Evolutionary conservation across 2,888 invertebrate species (phyloP).

Genomic region (Meandrusa payeni): DNA sequence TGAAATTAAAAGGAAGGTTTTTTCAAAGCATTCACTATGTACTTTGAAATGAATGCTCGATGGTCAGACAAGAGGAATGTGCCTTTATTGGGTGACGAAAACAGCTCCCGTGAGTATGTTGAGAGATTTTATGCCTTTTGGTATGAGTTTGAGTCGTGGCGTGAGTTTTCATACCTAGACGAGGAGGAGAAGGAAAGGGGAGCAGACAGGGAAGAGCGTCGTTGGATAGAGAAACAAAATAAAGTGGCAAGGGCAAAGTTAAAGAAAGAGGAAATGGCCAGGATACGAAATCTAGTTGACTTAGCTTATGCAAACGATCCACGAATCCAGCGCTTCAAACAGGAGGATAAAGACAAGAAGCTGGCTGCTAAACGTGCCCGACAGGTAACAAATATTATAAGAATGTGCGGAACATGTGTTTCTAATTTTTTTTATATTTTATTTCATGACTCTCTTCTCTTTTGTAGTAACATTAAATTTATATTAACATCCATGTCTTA

Average conservation of each 20-base stretch:
- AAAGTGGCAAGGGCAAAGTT: constrained; percentile 94
- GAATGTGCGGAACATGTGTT: no score
- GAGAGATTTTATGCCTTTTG: constrained; percentile 98
- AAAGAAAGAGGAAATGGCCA: constrained; percentile 97
- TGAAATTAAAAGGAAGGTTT: constrained; percentile 90
- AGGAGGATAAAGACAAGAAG: constrained; percentile 95
- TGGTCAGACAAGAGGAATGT: constrained; percentile 96
- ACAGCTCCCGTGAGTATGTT: constrained; percentile 90
- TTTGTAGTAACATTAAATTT: no score
- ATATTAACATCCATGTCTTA: no score
- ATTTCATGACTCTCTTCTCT: no score
- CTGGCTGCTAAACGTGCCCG: constrained; percentile 93
- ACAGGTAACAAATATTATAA: constrained; percentile 82
- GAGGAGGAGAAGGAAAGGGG: constrained; percentile 99
- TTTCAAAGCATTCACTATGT: constrained; percentile 83
- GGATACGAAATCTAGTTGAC: constrained; percentile 95
- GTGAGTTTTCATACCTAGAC: constrained; percentile 98
- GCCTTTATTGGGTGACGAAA: constrained; percentile 89
- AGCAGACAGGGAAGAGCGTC: constrained; percentile 96
- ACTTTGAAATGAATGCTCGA: constrained; percentile 89
- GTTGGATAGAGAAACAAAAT: constrained; percentile 99
- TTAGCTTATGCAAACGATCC: constrained; percentile 97
- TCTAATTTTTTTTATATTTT: no score
- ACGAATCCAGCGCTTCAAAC: constrained; percentile 94
- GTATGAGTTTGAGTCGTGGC: constrained; percentile 99